Evolutionary conservation across 2,888 invertebrate genomes (phyloP), one percentile per base, ranked within the genome.

Genomic region (Tromatobia lineatoria): DNA sequence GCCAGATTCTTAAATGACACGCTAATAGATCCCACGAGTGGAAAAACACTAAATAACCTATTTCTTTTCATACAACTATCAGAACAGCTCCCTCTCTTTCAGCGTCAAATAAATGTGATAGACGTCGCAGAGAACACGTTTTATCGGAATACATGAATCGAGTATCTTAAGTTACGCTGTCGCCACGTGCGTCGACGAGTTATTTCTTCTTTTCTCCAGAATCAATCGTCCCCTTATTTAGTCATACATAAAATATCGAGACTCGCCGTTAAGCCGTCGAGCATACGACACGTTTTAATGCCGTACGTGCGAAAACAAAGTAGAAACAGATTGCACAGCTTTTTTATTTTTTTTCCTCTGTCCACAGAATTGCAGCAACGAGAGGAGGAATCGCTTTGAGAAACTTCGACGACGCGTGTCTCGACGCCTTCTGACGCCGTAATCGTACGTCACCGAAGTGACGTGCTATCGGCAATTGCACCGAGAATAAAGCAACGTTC

Each of bases 381-480:
- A 20, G 66, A 54, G 29, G 1, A 15, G 29, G 20, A 25, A 69
- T n/a, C 57, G 29, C 25, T 18, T 11, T 15, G 3, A 3, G n/a
- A 11, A 29, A 45, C 38, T 11, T 18, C 45, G 34, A 70, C 23
- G 71, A 79, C 20, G 34, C 47, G 52, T 23, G 34, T 38, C 64
- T 23, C 23, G 47, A 47, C 42, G n/a, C 4, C 18, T 67, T 23
- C 23, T 23, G 25, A 67, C 47, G 38, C 13, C 23, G n/a, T 23
- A 20, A 71, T 25, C 73, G 50, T 50, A 61, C 61, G 74, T 74
- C 74, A 74, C 34, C 34, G 15, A 15, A 15, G 73, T 74, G 74
- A 74, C 74, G 74, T 74, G 20, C 61, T 74, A 47, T 64, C 74
- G 74, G 38, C 47, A 61, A 34, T 74, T 64, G 29, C 74, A 23